phyloP scores from a whole-genome alignment of 2,888 invertebrate genomes.

The Caenorhabditis sp. region DNA sequence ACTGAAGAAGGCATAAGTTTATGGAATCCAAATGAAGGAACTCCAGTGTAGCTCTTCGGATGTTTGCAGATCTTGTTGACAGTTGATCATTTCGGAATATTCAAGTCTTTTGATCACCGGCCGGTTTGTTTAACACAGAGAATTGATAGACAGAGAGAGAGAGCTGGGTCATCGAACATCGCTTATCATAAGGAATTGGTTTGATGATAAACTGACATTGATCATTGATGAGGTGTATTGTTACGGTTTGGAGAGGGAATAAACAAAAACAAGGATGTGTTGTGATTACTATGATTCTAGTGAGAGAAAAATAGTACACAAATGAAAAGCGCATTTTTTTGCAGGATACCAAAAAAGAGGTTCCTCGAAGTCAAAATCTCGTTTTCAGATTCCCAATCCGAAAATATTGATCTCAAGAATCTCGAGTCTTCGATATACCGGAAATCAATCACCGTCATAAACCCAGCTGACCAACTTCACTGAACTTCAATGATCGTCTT shows the following conservation, averaged over 20 bases:
- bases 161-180: slow-evolving; percentile 50
- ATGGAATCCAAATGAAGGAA: neutral
- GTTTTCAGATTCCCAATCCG: too few species aligned
- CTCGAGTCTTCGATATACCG: too few species aligned
- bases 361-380: too few species aligned
- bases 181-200: slow-evolving; percentile 26
- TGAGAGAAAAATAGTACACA: neutral
- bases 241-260: neutral
- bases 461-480: neutral
- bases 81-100: slow-evolving; percentile 40
- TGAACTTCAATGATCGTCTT: too few species aligned
- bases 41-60: neutral
- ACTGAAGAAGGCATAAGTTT: slow-evolving; percentile 14
- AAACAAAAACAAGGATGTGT: slow-evolving; percentile 22
- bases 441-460: neutral
- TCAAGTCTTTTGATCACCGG: slow-evolving; percentile 52
- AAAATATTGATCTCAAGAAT: too few species aligned
- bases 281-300: neutral
- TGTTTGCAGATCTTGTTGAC: slow-evolving; percentile 50
- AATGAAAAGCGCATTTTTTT: too few species aligned
- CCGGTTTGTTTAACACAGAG: slow-evolving; percentile 11
- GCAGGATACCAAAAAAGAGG: too few species aligned
- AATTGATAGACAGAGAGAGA: slow-evolving; percentile 22
- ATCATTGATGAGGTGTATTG: slow-evolving; percentile 18
- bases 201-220: slow-evolving; percentile 25